These are phyloP conservation scores for Carposina sasakii DNA, from an alignment of 1,140 invertebrate species.

Conservation along the genomic window DNA sequence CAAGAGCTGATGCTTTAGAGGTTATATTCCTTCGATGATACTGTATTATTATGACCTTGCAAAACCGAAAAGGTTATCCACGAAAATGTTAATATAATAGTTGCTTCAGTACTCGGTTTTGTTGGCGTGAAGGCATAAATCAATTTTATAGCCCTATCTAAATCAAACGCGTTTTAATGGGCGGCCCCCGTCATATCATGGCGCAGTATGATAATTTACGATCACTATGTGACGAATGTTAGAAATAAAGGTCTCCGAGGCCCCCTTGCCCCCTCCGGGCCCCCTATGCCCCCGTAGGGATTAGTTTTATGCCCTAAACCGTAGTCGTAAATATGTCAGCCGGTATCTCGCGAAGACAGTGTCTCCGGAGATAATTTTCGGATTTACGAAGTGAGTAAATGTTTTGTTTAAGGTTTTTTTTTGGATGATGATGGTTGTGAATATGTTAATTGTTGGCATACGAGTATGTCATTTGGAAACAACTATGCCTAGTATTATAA, in stretches of 20 bases:
- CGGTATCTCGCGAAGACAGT: conserved; percentile 47
- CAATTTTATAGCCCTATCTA: conserved; percentile 74
- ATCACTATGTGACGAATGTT: conserved; percentile 73
- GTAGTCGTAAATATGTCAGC: conserved; percentile 65
- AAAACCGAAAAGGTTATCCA: conserved; percentile 62
- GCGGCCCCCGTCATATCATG: conserved; percentile 73
- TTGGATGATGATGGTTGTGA: too few species aligned
- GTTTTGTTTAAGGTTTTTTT: too few species aligned
- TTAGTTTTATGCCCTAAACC: conserved; percentile 67
- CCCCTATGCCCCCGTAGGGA: conserved; percentile 33
- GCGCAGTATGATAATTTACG: conserved; percentile 74
- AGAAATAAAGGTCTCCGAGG: conserved; percentile 65
- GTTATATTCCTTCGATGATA: too few species aligned
- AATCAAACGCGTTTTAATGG: conserved; percentile 75
- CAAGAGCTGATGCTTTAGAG: too few species aligned
- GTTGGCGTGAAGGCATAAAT: conserved; percentile 72
- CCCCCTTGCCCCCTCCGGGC: conserved; percentile 20
- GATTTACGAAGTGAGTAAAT: conserved; percentile 58
- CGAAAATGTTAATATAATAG: conserved; percentile 73
- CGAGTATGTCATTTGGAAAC: too few species aligned
- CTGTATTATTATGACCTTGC: conserved; percentile 56
- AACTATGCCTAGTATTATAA: too few species aligned
- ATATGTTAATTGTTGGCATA: too few species aligned
- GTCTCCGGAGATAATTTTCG: conserved; percentile 63
- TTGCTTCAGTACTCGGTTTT: conserved; percentile 70